Evolutionary conservation across 2,888 invertebrate species (phyloP).

Genomic region (Acanthoscelides obtectus): DNA sequence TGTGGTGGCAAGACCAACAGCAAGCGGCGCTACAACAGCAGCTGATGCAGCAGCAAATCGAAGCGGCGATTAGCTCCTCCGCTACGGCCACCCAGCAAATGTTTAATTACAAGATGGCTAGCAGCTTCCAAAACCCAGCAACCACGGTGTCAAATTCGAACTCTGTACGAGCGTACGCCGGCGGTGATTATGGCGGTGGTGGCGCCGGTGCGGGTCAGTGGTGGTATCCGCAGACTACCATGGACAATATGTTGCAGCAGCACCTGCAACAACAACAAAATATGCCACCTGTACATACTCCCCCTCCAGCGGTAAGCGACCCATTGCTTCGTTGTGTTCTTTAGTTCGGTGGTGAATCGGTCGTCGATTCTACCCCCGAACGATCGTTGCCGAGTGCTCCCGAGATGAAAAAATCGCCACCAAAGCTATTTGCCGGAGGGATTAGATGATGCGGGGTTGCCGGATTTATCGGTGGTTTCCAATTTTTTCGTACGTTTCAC

Average conservation of each 20-base stretch:
- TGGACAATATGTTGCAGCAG: slow-evolving; percentile 50
- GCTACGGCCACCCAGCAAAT: slow-evolving; percentile 61
- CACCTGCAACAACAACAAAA: slow-evolving; percentile 38
- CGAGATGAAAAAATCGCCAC: not conserved
- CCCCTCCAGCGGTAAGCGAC: slow-evolving; percentile 44
- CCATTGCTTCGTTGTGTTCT: not conserved
- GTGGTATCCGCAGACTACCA: slow-evolving; percentile 67
- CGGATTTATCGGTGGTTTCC: not conserved
- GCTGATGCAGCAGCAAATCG: slow-evolving; percentile 44
- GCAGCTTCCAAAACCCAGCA: slow-evolving; percentile 72
- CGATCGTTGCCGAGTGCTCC: not conserved
- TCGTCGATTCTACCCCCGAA: not conserved
- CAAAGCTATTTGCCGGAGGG: not conserved
- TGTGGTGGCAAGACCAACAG: slow-evolving; percentile 54
- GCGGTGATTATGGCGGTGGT: slow-evolving; percentile 24
- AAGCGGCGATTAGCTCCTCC: slow-evolving; percentile 55
- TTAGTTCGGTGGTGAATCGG: not conserved
- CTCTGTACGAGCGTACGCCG: slow-evolving; percentile 58
- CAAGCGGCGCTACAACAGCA: slow-evolving; percentile 33
- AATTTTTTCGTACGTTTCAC: not conserved
- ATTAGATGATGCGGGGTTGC: not conserved
- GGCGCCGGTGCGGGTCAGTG: slow-evolving; percentile 52
- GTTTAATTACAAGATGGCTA: slow-evolving; percentile 82
- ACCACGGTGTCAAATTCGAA: slow-evolving; percentile 61
- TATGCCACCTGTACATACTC: slow-evolving; percentile 45